A percentile compares a stretch with the other conserved stretches of the same genome.
These are phyloP conservation scores for Eudasyphora cyanicolor DNA, from an alignment of 2,888 invertebrate species.

Conservation along the genomic window DNA sequence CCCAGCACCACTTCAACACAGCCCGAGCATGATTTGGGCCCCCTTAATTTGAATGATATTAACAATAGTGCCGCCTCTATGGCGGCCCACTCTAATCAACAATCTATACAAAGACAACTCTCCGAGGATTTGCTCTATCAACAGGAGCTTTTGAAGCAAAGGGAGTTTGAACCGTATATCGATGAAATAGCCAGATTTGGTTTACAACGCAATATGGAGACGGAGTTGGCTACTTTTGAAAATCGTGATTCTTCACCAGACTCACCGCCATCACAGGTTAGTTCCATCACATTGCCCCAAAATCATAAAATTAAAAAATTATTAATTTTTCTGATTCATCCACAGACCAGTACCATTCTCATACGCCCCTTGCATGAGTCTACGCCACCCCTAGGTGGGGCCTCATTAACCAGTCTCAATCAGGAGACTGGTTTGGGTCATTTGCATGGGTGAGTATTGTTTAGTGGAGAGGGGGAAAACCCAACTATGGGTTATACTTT, in stretches of 20 bases:
- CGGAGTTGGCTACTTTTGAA: conserved; percentile 74
- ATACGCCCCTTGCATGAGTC: conserved; percentile 79
- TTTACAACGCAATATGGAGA: conserved; percentile 70
- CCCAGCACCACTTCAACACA: conserved; percentile 80
- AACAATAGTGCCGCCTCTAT: conserved; percentile 63
- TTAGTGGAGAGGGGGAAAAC: too few species aligned
- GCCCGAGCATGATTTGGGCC: conserved; percentile 74
- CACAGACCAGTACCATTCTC: conserved; percentile 79
- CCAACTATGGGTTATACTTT: too few species aligned
- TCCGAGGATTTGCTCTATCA: conserved; percentile 77
- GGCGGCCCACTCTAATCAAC: conserved; percentile 72
- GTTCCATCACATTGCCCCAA: not conserved
- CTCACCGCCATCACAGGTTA: conserved; percentile 79
- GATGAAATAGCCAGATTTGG: conserved; percentile 71
- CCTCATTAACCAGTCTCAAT: conserved; percentile 77
- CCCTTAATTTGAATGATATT: conserved; percentile 68
- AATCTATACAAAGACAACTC: conserved; percentile 77
- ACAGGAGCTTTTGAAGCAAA: conserved; percentile 66
- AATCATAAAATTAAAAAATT: not conserved
- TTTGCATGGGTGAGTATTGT: conserved; percentile 69
- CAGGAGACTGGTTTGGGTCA: conserved; percentile 70
- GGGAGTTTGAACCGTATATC: conserved; percentile 63
- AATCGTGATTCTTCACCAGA: conserved; percentile 79
- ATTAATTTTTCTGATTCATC: conserved; percentile 15
- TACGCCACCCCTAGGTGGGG: conserved; percentile 76